These are phyloP conservation scores for Tamandua tetradactyla DNA, from an alignment of 2,797 vertebrate genomes.

Conservation along the genomic window DNA sequence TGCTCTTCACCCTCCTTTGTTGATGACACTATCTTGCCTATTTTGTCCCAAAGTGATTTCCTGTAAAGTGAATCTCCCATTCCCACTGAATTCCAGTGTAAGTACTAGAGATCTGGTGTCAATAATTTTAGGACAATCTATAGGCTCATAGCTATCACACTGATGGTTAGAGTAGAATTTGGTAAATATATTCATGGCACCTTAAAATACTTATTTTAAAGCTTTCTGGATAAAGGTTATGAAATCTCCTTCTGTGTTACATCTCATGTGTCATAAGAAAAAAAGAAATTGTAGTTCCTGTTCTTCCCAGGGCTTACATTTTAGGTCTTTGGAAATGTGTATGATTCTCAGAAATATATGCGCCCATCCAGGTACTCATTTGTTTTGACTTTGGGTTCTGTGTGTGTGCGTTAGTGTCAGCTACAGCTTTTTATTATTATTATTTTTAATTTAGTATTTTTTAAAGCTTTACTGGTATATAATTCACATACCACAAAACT, in stretches of 20 bases:
- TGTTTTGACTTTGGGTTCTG: not conserved
- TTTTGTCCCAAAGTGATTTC: not conserved
- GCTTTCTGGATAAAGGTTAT: not conserved
- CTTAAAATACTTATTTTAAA: not conserved
- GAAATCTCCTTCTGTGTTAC: not conserved
- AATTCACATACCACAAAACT: not conserved
- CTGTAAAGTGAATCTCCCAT: not conserved
- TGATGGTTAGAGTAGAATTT: not conserved
- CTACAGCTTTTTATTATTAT: too few relatives aligned
- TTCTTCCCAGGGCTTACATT: not conserved
- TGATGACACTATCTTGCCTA: not conserved
- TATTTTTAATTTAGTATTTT: too few relatives aligned
- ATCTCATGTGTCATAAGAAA: not conserved
- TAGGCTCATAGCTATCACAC: not conserved
- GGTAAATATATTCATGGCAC: not conserved
- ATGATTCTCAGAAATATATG: too few relatives aligned
- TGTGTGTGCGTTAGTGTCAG: not conserved
- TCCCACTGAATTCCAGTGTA: not conserved
- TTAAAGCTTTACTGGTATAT: not conserved
- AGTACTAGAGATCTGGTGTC: not conserved
- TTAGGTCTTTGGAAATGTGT: not conserved
- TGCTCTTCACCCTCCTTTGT: not conserved
- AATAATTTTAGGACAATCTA: not conserved
- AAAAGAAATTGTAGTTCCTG: not conserved
- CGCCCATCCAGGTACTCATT: not conserved